phyloP scores from a whole-genome alignment of 2,888 invertebrate species.

The Oscheius sp. region DNA sequence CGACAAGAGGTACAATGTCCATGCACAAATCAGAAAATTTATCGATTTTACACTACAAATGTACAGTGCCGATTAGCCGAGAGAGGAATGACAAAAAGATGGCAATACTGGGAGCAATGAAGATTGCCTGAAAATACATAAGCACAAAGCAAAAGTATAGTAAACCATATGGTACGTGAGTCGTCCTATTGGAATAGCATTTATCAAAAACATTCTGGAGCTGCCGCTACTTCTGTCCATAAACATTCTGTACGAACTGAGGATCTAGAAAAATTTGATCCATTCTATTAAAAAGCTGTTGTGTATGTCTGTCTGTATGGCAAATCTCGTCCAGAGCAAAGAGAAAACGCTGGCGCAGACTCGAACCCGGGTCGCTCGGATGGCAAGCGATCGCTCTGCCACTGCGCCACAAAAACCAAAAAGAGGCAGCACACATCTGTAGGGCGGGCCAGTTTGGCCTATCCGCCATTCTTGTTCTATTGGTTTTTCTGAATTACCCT shows the following conservation, averaged over 20 bases:
- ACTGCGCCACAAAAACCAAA: too few relatives aligned
- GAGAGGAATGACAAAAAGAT: conserved; percentile 13
- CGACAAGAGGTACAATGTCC: not conserved
- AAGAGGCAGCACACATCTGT: too few relatives aligned
- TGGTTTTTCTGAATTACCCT: conserved; percentile 1
- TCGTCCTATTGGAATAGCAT: conserved; percentile 23
- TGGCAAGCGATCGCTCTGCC: too few relatives aligned
- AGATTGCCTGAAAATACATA: conserved; percentile 20
- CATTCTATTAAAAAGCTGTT: too few relatives aligned
- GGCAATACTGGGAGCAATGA: conserved; percentile 23
- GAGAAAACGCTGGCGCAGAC: too few relatives aligned
- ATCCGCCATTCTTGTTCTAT: not conserved
- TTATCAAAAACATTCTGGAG: conserved; percentile 27
- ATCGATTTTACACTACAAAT: not conserved
- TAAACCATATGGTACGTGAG: conserved; percentile 14
- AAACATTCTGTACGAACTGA: conserved; percentile 35
- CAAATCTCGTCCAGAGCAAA: too few relatives aligned
- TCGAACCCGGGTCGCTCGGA: too few relatives aligned
- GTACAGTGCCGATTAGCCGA: not conserved
- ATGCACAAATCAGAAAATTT: not conserved
- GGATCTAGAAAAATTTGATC: conserved; percentile 18
- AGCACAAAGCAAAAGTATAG: too few relatives aligned
- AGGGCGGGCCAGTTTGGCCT: too few relatives aligned
- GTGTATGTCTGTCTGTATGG: too few relatives aligned
- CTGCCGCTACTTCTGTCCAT: conserved; percentile 28